Base-by-base conservation (phyloP, 2,113 vertebrate genomes). In the Falco punctatus region DNA sequence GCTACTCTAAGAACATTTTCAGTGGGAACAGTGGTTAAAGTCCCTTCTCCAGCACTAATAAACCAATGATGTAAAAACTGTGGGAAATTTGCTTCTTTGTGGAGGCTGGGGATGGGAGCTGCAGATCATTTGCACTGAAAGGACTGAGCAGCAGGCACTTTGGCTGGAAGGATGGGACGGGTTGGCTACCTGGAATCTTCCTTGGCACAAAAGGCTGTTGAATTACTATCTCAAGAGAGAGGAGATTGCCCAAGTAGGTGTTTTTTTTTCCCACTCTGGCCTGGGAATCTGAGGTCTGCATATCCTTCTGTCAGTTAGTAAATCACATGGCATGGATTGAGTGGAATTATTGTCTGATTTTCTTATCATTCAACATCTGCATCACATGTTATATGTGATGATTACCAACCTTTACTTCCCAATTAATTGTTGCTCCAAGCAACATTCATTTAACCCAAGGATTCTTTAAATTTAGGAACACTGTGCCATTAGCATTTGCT, bases 141-240 rank as follows among this genome's bases (percentile, higher is more conserved):
- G 69, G 61, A 90, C 90, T 97, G 94, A 94, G 81, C 84, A 95
- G 83, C 65, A 95, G 93, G 33, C 32, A 52, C 79, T 94, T 92
- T 90, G 82, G 18, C 64, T 86, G 74, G 72, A 86, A 96, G 86
- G 38, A 95, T 91, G 85, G 72, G 66, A 91, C 21, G 22, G 87
- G 62, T 52, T 91, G 46, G 35, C 81, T 85, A 97, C 96, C 92
- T 97, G 78, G 61, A 95, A 71, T 81, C 71, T 94, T 96, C 90
- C 78, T 95, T 97, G 93, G 96, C 94, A 85, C 40, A n/a, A 66
- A 90, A 90, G 57, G 19, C 72, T 97, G 40, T 94, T 88, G 81
- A 88, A 83, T 71, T 57, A 21, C 38, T 78, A 21, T 35, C 51
- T 70, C 42, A 33, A 28, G 46, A 92, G 66, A 51, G 19, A 86